These are phyloP conservation scores for Charina bottae DNA, from an alignment of 2,113 vertebrate species.

Conservation along the genomic window DNA sequence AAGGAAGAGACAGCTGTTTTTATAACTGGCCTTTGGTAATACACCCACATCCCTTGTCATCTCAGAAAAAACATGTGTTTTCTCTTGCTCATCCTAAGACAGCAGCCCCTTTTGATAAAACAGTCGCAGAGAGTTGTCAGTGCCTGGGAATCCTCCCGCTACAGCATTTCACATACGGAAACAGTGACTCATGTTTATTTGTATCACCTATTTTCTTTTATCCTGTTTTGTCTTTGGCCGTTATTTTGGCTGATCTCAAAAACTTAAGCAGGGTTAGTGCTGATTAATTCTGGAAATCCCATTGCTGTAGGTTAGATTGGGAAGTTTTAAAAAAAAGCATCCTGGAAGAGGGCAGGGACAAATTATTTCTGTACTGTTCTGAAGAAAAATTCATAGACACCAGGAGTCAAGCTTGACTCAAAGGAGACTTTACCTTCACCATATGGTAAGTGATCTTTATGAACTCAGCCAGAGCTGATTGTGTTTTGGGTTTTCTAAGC, in stretches of 20 bases:
- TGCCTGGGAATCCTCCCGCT: constrained; percentile 26
- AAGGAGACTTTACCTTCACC: background rate
- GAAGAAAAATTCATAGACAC: background rate
- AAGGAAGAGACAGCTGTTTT: background rate
- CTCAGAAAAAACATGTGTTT: constrained; percentile 26
- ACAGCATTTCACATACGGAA: constrained; percentile 13
- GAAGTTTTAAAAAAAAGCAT: background rate
- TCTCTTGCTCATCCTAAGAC: constrained; percentile 20
- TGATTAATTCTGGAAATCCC: background rate
- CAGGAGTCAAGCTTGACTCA: background rate
- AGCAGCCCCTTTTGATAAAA: background rate
- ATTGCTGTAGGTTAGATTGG: background rate
- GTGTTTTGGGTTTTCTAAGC: background rate
- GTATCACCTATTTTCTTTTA: background rate
- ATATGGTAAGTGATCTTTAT: background rate
- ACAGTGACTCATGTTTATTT: background rate
- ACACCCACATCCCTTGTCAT: background rate
- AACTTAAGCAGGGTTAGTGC: background rate
- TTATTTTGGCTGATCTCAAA: background rate
- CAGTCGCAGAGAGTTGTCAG: constrained; percentile 10
- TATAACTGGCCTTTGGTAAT: background rate
- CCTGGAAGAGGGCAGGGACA: background rate
- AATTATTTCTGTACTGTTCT: background rate
- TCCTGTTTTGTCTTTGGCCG: background rate
- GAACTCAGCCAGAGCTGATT: background rate